These are phyloP conservation scores for Amphimallon solstitiale DNA, from an alignment of 2,888 invertebrate genomes.

Conservation along the genomic window DNA sequence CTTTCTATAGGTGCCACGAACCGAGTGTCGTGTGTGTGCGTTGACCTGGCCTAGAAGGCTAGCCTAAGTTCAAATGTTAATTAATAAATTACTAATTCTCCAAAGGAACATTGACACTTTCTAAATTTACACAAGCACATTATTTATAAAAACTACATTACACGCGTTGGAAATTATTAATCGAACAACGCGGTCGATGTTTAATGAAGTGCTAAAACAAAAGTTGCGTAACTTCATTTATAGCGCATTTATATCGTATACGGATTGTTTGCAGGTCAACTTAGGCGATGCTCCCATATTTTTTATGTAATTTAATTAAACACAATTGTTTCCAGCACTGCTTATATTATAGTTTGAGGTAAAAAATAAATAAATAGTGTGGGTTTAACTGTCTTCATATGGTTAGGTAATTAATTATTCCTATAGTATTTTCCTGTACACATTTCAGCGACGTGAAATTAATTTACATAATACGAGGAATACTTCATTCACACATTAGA, in stretches of 20 bases:
- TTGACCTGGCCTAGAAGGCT: slow-evolving; percentile 42
- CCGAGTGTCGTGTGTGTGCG: slow-evolving; percentile 43
- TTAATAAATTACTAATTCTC: slow-evolving; percentile 41
- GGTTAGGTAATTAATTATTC: no score
- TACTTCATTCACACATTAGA: no score
- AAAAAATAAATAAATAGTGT: no score
- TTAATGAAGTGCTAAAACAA: slow-evolving; percentile 39
- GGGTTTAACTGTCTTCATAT: no score
- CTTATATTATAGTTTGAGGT: no score
- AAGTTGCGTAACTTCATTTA: slow-evolving; percentile 29
- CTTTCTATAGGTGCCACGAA: slow-evolving; percentile 41
- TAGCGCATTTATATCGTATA: not conserved
- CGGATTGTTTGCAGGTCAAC: no score
- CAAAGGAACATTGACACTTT: slow-evolving; percentile 40
- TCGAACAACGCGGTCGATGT: slow-evolving; percentile 14
- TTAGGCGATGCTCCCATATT: no score
- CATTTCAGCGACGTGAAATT: no score
- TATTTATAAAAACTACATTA: slow-evolving; percentile 16
- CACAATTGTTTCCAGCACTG: no score
- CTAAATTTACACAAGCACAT: slow-evolving; percentile 38
- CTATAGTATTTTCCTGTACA: no score
- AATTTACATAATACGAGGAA: no score
- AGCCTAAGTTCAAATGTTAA: slow-evolving; percentile 41
- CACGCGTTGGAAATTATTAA: slow-evolving; percentile 14
- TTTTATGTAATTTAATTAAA: no score